phyloP scores from a whole-genome alignment of 2,113 vertebrate species.

The Brachirus orientalis region DNA sequence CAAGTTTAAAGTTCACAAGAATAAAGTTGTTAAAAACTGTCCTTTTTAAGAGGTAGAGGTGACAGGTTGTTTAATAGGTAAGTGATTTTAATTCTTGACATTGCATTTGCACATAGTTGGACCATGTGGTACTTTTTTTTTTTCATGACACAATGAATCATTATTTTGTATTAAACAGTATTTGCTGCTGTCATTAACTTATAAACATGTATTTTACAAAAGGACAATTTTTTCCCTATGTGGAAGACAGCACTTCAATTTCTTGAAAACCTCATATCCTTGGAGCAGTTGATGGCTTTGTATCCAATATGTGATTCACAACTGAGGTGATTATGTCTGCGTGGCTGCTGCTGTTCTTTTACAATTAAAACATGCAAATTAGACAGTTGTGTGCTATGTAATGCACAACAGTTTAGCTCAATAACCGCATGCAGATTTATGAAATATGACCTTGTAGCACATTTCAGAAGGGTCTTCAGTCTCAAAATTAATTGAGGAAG shows the following conservation, averaged over 20 bases:
- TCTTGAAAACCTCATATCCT: conserved; percentile 7
- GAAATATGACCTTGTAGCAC: conserved; percentile 27
- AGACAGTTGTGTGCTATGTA: conserved; percentile 22
- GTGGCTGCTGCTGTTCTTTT: conserved; percentile 16
- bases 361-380: conserved; percentile 43
- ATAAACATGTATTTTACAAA: neutral
- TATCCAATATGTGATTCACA: conserved; percentile 26
- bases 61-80: too few relatives aligned
- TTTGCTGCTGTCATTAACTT: neutral
- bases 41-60: neutral
- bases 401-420: conserved; percentile 14
- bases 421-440: conserved; percentile 1
- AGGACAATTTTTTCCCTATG: neutral
- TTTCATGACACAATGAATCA: neutral
- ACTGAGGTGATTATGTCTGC: conserved; percentile 20
- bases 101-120: neutral
- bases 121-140: too few relatives aligned
- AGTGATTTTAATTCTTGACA: too few relatives aligned
- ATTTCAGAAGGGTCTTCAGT: conserved; percentile 25
- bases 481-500: neutral
- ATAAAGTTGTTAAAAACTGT: neutral
- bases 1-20: too few relatives aligned
- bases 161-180: neutral
- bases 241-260: neutral
- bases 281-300: neutral